phyloP scores from a whole-genome alignment of 1,140 invertebrate genomes.

The Temnothorax curvispinosus region DNA sequence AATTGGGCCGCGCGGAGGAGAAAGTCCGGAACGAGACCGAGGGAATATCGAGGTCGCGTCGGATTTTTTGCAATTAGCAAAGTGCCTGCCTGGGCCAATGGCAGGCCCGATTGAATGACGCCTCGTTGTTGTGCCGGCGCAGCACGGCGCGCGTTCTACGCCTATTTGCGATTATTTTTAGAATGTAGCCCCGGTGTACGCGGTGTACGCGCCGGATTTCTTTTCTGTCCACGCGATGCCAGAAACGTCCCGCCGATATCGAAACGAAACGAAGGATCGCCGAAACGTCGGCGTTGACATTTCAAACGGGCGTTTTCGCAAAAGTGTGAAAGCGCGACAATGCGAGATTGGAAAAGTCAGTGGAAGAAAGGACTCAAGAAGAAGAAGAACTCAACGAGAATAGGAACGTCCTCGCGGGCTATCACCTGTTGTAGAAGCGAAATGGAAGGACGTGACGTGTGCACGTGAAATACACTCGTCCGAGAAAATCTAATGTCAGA shows the following conservation, averaged over 20 bases:
- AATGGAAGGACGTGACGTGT: not conserved
- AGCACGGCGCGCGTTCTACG: constrained; percentile 24
- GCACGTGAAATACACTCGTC: not conserved
- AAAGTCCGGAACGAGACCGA: not conserved
- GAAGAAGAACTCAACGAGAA: not conserved
- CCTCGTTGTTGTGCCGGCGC: constrained; percentile 25
- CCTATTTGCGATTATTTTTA: constrained; percentile 66
- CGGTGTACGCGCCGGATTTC: not conserved
- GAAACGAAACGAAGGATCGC: constrained; percentile 24
- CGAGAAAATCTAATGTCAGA: not conserved
- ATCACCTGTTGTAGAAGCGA: not conserved
- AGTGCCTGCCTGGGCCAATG: constrained; percentile 70
- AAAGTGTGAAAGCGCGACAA: constrained; percentile 2
- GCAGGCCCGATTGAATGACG: constrained; percentile 68
- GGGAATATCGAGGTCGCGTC: constrained; percentile 51
- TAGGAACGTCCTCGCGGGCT: not conserved
- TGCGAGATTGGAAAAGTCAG: constrained; percentile 50
- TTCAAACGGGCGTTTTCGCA: not conserved
- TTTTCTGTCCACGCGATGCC: constrained; percentile 26
- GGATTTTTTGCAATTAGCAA: constrained; percentile 79
- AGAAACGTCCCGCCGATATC: constrained; percentile 29
- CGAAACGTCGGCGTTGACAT: constrained; percentile 2
- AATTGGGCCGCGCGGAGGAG: not conserved
- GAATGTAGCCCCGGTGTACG: not conserved
- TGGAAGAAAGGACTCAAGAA: not conserved